Evolutionary conservation across 2,113 vertebrate species (phyloP).

Genomic region (Furnarius figulus): DNA sequence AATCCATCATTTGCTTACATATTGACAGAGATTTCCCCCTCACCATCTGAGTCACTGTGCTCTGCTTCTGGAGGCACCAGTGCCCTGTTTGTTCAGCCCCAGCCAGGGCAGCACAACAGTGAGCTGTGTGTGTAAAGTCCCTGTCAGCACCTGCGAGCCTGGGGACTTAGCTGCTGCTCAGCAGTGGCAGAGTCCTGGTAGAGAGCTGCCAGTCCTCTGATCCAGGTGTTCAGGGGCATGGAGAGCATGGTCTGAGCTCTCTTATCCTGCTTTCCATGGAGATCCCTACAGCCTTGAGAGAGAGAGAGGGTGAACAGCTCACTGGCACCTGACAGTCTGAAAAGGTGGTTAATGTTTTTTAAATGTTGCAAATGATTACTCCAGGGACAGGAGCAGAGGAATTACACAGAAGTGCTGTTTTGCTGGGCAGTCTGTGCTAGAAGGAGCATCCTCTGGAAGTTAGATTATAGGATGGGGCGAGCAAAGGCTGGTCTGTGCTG

Average conservation of each 20-base stretch:
- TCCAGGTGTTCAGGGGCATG: fast-evolving
- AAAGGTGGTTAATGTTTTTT: not conserved
- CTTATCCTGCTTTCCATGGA: not conserved
- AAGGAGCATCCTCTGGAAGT: not conserved
- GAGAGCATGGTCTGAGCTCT: not conserved
- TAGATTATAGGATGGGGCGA: not conserved
- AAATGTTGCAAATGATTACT: not conserved
- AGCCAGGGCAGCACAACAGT: not conserved
- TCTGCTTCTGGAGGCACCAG: not conserved
- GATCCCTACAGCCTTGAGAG: not conserved
- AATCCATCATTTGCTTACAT: slow-evolving; percentile 45
- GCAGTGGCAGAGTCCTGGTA: not conserved
- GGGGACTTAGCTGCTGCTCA: not conserved
- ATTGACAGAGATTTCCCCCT: not conserved
- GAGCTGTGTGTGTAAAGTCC: not conserved
- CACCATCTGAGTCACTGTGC: not conserved
- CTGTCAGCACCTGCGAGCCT: not conserved
- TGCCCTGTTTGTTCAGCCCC: not conserved
- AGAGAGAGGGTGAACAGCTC: not conserved
- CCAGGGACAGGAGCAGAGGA: not conserved
- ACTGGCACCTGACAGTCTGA: not conserved
- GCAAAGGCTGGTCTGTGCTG: not conserved
- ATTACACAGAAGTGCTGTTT: not conserved
- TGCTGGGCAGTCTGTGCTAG: not conserved
- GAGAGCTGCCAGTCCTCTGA: not conserved